Conservation (phyloP, 2,113 vertebrate genomes). For the Python bivittatus region DNA sequence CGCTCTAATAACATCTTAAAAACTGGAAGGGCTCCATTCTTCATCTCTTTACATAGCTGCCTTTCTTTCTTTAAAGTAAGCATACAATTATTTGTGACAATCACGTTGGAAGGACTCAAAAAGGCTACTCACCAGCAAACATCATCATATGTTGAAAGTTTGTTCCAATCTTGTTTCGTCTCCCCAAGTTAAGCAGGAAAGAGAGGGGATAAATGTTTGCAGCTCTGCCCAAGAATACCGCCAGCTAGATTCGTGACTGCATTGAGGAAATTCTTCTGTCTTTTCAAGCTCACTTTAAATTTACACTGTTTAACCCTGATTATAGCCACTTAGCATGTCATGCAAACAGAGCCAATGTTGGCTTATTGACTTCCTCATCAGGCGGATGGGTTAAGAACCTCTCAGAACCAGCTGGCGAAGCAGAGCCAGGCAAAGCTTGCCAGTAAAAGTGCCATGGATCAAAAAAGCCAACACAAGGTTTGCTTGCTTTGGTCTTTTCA, state of each 20-base stretch:
- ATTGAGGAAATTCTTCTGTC: constrained; percentile 75
- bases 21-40: not conserved
- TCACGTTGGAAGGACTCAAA: not conserved
- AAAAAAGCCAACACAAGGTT: not conserved
- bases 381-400: not conserved
- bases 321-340: not conserved
- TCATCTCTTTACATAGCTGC: not conserved
- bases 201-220: constrained; percentile 99
- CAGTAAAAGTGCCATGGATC: not conserved
- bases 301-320: not conserved
- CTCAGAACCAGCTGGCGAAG: too few relatives aligned
- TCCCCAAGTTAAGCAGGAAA: constrained; percentile 94
- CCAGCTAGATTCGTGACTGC: constrained; percentile 76
- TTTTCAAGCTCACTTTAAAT: not conserved
- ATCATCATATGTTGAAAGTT: constrained; percentile 99
- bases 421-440: not conserved
- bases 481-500: not conserved
- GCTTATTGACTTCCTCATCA: not conserved
- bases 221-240: constrained; percentile 96
- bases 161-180: constrained; percentile 91
- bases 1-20: not conserved
- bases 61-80: not conserved
- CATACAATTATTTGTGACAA: not conserved
- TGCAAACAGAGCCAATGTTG: not conserved
- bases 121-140: constrained; percentile 87